phyloP scores from a whole-genome alignment of 2,113 vertebrate species.

The Regulus satrapa region DNA sequence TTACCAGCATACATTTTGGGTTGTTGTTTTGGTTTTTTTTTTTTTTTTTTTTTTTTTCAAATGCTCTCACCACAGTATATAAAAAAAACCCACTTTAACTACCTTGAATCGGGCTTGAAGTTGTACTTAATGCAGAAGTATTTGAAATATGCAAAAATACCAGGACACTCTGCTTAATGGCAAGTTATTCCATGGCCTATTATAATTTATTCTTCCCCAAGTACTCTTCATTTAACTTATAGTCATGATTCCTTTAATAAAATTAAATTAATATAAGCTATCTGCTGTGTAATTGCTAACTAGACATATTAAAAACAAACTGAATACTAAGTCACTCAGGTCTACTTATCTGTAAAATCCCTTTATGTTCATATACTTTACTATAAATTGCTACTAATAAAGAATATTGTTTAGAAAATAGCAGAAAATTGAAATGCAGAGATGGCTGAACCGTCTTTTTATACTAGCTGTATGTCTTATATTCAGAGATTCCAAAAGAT shows the following conservation, averaged over 20 bases:
- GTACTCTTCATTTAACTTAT: slow-evolving; percentile 17
- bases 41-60: background rate
- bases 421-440: background rate
- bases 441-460: background rate
- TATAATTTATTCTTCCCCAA: slow-evolving; percentile 17
- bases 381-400: background rate
- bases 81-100: background rate
- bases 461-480: background rate
- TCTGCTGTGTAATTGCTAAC: background rate
- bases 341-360: background rate
- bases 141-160: slow-evolving; percentile 27
- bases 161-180: background rate
- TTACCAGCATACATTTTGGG: background rate
- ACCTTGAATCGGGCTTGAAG: background rate
- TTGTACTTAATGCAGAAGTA: background rate
- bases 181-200: background rate
- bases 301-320: background rate
- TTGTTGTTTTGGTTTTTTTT: too few species aligned
- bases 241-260: slow-evolving; percentile 32
- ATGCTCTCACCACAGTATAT: background rate
- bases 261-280: slow-evolving; percentile 41
- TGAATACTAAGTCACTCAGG: background rate
- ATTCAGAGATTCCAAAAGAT: background rate
- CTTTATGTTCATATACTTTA: background rate
- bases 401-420: background rate